Evolutionary conservation across 2,888 invertebrate genomes (phyloP).

Genomic region (Chrysopilus asiliformis): DNA sequence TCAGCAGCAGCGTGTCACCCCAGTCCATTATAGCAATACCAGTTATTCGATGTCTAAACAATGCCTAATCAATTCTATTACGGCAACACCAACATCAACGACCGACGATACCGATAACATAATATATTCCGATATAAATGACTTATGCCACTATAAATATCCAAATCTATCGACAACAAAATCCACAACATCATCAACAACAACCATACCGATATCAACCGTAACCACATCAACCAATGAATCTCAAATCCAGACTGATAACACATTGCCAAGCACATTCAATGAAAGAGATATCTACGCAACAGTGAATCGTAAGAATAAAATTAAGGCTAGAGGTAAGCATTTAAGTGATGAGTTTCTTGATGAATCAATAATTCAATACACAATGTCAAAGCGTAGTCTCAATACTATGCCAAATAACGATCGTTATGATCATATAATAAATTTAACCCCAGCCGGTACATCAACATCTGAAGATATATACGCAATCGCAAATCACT

Average conservation of each 20-base stretch:
- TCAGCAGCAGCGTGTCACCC: slow-evolving; percentile 30
- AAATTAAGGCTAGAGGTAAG: slow-evolving; percentile 32
- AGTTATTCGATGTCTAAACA: slow-evolving; percentile 39
- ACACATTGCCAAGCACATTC: slow-evolving; percentile 16
- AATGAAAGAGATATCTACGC: slow-evolving; percentile 35
- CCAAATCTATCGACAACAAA: slow-evolving; percentile 8
- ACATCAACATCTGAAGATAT: slow-evolving; percentile 8
- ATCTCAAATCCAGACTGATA: slow-evolving; percentile 17
- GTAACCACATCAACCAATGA: slow-evolving; percentile 3
- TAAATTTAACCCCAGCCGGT: too few species aligned
- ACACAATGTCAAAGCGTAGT: slow-evolving; percentile 28
- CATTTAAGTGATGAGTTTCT: slow-evolving; percentile 36
- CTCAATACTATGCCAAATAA: slow-evolving; percentile 17
- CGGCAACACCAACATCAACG: slow-evolving; percentile 34
- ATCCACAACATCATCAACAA: slow-evolving; percentile 6
- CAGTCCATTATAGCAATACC: slow-evolving; percentile 38
- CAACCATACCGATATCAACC: too few species aligned
- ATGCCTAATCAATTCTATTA: slow-evolving; percentile 31
- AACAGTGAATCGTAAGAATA: slow-evolving; percentile 35
- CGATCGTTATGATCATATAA: too few species aligned
- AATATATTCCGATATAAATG: slow-evolving; percentile 36
- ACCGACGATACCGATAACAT: slow-evolving; percentile 28
- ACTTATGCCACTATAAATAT: slow-evolving; percentile 30
- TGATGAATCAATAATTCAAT: slow-evolving; percentile 32
- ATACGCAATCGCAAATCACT: slow-evolving; percentile 19